Base-by-base conservation (phyloP, 2,113 vertebrate species). In the Podarcis raffonei region DNA sequence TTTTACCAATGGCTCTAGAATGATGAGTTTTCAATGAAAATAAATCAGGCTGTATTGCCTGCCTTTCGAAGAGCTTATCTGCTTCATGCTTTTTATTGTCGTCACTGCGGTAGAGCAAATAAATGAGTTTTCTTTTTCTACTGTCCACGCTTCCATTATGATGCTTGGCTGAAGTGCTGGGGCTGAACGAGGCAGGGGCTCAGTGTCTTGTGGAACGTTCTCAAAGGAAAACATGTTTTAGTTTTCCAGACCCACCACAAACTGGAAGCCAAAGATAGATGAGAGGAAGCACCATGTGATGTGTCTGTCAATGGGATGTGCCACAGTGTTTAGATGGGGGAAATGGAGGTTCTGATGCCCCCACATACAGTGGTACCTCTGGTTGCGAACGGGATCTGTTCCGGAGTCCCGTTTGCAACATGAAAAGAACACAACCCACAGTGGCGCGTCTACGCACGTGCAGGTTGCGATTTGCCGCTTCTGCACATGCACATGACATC, bases 21-120 rank as follows among this genome's bases (percentile, higher is more conserved):
- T 35, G 68, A 87, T 90, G 86, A 90, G 37, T 4, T 93, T 94
- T 91, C 92, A 92, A 95, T 95, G 81, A 90, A 94, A 93, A 95
- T 93, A 93, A 93, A 95, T 91, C 90, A 6, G 11, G 84, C 83
- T 88, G 65, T 65, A 81, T 84, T 89, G 75, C 66, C n/a, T 92
- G 53, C 66, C 87, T 93, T 88, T 90, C 87, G 91, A 62, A 92
- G 91, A 95, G 30, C 81, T 89, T 83, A 89, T 93, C 87, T 91
- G 65, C 27, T n/a, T 91, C 81, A 87, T 91, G 68, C n/a, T 57
- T 93, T 93, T 22, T 77, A 87, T 30, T 35, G 25, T 18, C 35
- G 15, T 18, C 39, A 27, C 4, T 85, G 77, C 69, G 87, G 57
- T 22, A 62, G n/a, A 71, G 32, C 9, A 57, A 93, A 96, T 72